These are phyloP conservation scores for Orthonychiurus folsomi DNA, from an alignment of 2,888 invertebrate genomes.

Conservation along the genomic window DNA sequence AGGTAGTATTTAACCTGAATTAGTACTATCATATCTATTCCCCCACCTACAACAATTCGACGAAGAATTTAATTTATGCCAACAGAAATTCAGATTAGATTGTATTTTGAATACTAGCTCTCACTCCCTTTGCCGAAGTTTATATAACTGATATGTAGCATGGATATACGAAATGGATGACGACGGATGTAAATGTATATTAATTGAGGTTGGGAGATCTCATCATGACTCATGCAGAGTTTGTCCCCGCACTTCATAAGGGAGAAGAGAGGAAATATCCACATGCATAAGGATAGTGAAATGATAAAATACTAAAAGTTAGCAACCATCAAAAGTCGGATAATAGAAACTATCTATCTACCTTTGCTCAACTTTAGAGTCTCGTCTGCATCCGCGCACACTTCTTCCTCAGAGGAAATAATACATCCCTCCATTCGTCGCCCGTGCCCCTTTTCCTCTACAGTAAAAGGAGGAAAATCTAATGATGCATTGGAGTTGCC, in stretches of 20 bases:
- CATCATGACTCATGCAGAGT: background rate
- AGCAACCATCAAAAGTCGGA: constrained; percentile 1
- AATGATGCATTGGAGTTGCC: no score
- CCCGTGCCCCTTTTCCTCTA: no score
- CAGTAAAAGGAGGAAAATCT: no score
- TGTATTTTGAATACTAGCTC: background rate
- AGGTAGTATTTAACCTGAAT: no score
- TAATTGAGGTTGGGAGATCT: no score
- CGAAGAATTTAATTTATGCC: background rate
- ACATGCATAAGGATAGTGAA: background rate
- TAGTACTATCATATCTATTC: no score
- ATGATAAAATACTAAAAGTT: background rate
- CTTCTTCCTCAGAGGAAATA: no score
- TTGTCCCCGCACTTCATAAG: background rate
- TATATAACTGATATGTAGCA: no score
- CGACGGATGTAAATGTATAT: no score
- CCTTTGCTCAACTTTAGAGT: background rate
- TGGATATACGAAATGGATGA: no score
- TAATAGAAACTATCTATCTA: background rate
- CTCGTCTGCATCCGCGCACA: no score
- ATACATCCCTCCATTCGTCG: no score
- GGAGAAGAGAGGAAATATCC: background rate
- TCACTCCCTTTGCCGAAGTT: background rate
- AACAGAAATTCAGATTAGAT: background rate
- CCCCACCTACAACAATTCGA: background rate